Base-by-base conservation (phyloP, 2,797 vertebrate genomes). In the Pithecia hirsuta region DNA sequence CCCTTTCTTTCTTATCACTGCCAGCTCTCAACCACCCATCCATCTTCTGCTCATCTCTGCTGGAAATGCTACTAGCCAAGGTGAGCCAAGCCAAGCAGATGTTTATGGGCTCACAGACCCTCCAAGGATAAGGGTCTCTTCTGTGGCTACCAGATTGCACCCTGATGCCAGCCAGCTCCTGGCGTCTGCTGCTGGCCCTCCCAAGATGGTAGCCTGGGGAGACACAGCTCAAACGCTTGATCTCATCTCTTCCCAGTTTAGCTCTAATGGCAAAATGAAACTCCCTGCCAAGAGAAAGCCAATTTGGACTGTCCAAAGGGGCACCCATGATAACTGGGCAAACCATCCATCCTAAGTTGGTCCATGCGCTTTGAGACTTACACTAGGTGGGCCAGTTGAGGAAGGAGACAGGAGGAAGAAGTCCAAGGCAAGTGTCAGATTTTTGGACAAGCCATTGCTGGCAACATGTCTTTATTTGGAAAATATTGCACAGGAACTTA, bases 141-240 rank as follows among this genome's bases (percentile, higher is more conserved):
- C 93, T 78, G 59, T 92, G 84, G 95, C 55, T 83, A 97, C 96
- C 97, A 97, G 97, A 97, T 91, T 98, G 96, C 1, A 91, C 72
- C 33, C 81, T 41, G 67, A 91, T 39, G 55, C 79, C 48, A 52
- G 97, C 95, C 95, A 93, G 96, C 92, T 95, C 84, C 91, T 91
- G 94, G 85, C 89, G 0, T 80, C 97, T 89, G 90, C 82, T 67
- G 9, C 90, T 15, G 19, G 84, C 90, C 96, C 95, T 95, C 97
- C 96, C 96, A 96, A 95, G 93, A 97, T 89, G 95, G 91, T 30
- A 46, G 74, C 48, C 55, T 91, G 17, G 76, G 52, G 78, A 94
- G 88, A 97, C 87, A 59, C n/a, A 88, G 46, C 26, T 59, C 72
- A 78, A 72, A 91, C 13, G 20, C 87, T 95, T 64, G 72, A 93